phyloP scores from a whole-genome alignment of 2,888 invertebrate species.

The Xestobium rufovillosum region DNA sequence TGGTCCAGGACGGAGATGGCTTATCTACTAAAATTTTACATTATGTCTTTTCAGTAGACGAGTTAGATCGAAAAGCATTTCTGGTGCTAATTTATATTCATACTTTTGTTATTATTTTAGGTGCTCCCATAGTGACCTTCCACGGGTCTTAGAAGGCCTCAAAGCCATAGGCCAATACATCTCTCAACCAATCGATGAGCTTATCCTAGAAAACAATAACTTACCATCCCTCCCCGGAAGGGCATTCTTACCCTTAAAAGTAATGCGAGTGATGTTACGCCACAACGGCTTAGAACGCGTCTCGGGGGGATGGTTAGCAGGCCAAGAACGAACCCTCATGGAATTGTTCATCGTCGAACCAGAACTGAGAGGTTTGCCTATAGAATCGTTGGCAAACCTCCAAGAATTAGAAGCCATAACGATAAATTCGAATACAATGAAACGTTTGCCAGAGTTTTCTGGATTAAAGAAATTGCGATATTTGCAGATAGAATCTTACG shows the following conservation, averaged over 20 bases:
- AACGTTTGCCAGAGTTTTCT: slow-evolving; percentile 65
- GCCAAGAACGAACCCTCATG: slow-evolving; percentile 66
- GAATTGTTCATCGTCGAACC: slow-evolving; percentile 83
- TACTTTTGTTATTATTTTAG: slow-evolving; percentile 45
- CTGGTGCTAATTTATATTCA: no score
- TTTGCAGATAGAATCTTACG: slow-evolving; percentile 63
- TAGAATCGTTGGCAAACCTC: slow-evolving; percentile 68
- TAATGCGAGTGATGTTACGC: slow-evolving; percentile 72
- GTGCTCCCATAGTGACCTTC: slow-evolving; percentile 87
- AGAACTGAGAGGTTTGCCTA: slow-evolving; percentile 67
- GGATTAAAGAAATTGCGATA: slow-evolving; percentile 66
- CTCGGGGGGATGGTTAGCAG: slow-evolving; percentile 73
- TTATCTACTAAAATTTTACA: no score
- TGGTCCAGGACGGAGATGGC: no score
- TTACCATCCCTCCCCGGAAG: slow-evolving; percentile 78
- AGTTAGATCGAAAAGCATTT: no score
- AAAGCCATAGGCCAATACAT: slow-evolving; percentile 61
- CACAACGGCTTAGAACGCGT: slow-evolving; percentile 77
- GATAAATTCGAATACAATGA: slow-evolving; percentile 67
- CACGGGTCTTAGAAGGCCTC: slow-evolving; percentile 66
- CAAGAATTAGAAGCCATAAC: slow-evolving; percentile 76
- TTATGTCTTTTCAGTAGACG: no score
- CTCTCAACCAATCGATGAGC: slow-evolving; percentile 68
- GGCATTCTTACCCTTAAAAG: slow-evolving; percentile 67
- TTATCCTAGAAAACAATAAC: slow-evolving; percentile 82